Evolutionary conservation across 2,888 invertebrate genomes (phyloP).

Genomic region (Synanthedon vespiformis): DNA sequence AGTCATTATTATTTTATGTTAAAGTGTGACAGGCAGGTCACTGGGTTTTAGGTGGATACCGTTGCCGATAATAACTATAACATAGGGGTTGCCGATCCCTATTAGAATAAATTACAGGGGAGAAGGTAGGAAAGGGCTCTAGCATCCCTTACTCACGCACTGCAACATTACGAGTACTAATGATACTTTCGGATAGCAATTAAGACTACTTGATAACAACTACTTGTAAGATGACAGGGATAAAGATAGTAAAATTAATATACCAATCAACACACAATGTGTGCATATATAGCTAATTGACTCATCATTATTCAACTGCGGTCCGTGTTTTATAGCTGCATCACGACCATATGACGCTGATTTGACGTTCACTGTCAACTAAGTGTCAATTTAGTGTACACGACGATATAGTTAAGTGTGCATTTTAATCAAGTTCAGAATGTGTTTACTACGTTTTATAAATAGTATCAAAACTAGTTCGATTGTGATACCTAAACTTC

Average conservation of each 20-base stretch:
- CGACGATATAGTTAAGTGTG: conserved; percentile 16
- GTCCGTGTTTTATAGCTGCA: conserved; percentile 6
- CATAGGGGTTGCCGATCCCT: neutral
- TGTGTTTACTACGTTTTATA: neutral
- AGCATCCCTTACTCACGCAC: no score
- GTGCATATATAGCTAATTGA: neutral
- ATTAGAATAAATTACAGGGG: no score
- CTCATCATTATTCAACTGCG: conserved; percentile 23
- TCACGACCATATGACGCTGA: conserved; percentile 17
- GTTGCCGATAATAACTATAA: neutral
- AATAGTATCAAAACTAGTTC: neutral
- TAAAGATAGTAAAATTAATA: no score
- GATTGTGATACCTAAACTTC: no score
- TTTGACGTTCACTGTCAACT: conserved; percentile 25
- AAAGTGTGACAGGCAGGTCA: neutral
- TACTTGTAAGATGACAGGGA: no score
- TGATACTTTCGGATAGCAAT: no score
- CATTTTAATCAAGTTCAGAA: neutral
- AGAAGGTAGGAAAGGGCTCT: no score
- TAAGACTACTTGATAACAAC: no score
- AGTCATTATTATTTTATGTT: no score
- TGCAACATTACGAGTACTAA: no score
- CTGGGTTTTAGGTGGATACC: no score
- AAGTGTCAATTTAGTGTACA: conserved; percentile 25
- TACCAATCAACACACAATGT: no score